A percentile compares a stretch with the other conserved stretches of the same genome.
Evolutionary conservation across 2,888 invertebrate genomes (phyloP).

Genomic region (Linyphia triangularis): DNA sequence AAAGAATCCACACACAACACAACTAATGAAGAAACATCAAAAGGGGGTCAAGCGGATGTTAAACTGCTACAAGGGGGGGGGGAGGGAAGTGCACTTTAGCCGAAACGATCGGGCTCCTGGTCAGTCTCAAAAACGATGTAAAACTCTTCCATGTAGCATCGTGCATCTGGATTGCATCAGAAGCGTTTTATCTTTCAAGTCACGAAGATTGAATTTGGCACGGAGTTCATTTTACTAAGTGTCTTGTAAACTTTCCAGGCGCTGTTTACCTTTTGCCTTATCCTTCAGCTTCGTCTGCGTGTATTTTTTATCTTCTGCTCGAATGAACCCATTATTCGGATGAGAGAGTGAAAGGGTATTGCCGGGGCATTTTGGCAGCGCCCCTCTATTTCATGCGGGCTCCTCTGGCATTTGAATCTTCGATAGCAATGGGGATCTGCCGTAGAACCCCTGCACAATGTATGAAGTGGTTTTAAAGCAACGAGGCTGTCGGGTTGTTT

Average conservation of each 20-base stretch:
- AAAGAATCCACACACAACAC: not conserved
- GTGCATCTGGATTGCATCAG: slow-evolving; percentile 63
- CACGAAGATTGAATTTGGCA: slow-evolving; percentile 71
- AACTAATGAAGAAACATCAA: slow-evolving; percentile 32
- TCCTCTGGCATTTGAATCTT: not conserved
- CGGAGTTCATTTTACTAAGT: slow-evolving; percentile 74
- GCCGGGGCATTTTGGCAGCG: slow-evolving; percentile 20
- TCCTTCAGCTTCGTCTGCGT: not conserved
- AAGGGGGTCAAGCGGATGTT: slow-evolving; percentile 57
- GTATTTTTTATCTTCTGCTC: not conserved
- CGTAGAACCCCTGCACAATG: not conserved
- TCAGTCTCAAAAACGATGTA: slow-evolving; percentile 66
- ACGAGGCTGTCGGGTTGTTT: not conserved
- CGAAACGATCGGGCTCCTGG: slow-evolving; percentile 36
- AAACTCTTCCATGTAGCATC: slow-evolving; percentile 17
- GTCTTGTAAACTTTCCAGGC: slow-evolving; percentile 62
- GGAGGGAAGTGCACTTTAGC: slow-evolving; percentile 1
- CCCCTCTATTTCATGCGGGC: not conserved
- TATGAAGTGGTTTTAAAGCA: not conserved
- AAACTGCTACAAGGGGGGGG: not conserved
- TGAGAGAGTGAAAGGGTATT: slow-evolving; percentile 47
- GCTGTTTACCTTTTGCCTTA: slow-evolving; percentile 33
- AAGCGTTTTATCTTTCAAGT: slow-evolving; percentile 67
- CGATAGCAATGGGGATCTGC: not conserved
- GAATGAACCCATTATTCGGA: slow-evolving; percentile 62